Base-by-base conservation (phyloP, 2,113 vertebrate genomes). In the Condylura cristata region DNA sequence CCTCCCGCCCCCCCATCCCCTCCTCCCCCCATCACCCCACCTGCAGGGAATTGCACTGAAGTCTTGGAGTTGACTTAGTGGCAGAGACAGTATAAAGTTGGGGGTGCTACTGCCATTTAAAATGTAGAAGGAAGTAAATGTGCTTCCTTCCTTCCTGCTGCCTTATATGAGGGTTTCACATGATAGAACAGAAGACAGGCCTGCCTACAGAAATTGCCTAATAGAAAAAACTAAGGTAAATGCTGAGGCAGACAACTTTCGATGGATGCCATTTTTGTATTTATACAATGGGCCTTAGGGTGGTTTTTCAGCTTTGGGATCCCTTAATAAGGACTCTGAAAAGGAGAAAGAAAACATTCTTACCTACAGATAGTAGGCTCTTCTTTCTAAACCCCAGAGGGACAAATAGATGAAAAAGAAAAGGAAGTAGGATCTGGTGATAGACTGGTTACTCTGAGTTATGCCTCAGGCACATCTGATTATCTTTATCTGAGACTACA, bases 251-350 rank as follows among this genome's bases (percentile, higher is more conserved):
- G 70, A 51, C 87, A 82, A 41, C 53, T 41, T 58, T 2, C 68
- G 41, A 24, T 24, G 1, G 26, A 30, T 58, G 41, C 30, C 46
- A 7, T 71, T 91, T 71, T 48, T 68, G 3, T 81, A 3, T 89
- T 80, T 90, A 48, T 71, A 58, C 53, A 85, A 5, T 16, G 41
- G 46, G 32, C 56, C 30, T 9, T 30, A 26, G 46, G 56, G 89
- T 26, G 53, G 30, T 53, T 90, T 93, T 92, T 66, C 63, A 34
- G 76, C 24, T 84, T 71, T 53, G 37, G 34, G n/a, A 79, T 90
- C 89, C 58, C 10, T 65, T 95, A 63, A 66, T 85, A 46, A 70
- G 53, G 14, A 75, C 89, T 92, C 28, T 66, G 66, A 95, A 66
- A 89, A 86, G 41, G 80, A 76, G 14, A 86, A 61, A 41, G n/a